Percentiles rank a stretch among this genome's conserved stretches.
phyloP scores from a whole-genome alignment of 2,888 invertebrate genomes.

The Drosophila robusta region DNA sequence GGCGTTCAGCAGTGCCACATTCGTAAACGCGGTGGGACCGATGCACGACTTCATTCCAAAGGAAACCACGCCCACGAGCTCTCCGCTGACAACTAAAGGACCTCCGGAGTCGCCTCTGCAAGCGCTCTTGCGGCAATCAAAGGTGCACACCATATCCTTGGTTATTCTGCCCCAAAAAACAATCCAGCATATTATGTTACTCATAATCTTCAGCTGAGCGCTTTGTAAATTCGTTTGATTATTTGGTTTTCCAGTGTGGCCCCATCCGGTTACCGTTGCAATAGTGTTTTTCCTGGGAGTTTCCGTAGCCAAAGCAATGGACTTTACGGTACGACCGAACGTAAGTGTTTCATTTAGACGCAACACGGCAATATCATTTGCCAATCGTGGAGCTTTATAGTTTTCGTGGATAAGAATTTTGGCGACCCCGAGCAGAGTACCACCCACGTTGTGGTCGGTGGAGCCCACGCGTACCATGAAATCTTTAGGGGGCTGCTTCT shows the following conservation, averaged over 20 bases:
- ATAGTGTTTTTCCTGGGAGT: conserved; percentile 40
- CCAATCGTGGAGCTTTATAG: conserved; percentile 78
- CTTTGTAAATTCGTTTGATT: conserved; percentile 75
- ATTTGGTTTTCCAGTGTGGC: neutral
- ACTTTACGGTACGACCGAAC: conserved; percentile 78
- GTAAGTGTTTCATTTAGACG: conserved; percentile 85
- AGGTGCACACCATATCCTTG: conserved; percentile 45
- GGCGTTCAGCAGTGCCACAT: conserved; percentile 39
- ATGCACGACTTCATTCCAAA: conserved; percentile 41
- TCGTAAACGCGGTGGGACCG: conserved; percentile 48
- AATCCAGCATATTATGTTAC: conserved; percentile 70
- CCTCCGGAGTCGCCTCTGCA: conserved; percentile 69
- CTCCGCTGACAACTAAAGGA: conserved; percentile 47
- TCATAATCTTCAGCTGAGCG: conserved; percentile 82
- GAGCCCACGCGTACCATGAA: conserved; percentile 86
- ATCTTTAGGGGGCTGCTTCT: conserved; percentile 23
- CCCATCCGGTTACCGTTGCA: conserved; percentile 63
- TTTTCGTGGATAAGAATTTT: conserved; percentile 81
- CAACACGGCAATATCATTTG: conserved; percentile 86
- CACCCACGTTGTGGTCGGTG: conserved; percentile 75
- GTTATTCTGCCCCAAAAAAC: conserved; percentile 67
- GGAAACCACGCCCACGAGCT: conserved; percentile 58
- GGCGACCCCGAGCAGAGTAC: conserved; percentile 39
- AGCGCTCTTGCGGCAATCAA: neutral
- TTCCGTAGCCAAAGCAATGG: conserved; percentile 83